Conservation (phyloP, 2,888 invertebrate genomes). For the Drosophila anomelani region DNA sequence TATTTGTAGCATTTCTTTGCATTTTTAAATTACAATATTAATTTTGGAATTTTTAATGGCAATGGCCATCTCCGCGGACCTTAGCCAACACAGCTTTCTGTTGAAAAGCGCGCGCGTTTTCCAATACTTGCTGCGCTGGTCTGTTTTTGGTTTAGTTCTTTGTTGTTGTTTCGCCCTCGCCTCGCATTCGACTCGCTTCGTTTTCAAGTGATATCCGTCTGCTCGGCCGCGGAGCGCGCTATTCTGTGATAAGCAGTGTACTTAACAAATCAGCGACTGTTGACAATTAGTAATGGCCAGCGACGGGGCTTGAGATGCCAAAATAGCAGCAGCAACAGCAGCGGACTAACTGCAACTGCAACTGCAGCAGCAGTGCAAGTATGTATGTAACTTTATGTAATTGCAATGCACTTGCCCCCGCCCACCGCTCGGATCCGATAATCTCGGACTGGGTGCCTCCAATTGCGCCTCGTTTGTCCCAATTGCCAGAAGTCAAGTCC, state of each 20-base stretch:
- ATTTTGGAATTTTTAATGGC: not conserved
- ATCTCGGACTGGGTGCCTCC: constrained; percentile 61
- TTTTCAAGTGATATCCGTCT: constrained; percentile 25
- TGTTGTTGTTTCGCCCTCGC: constrained; percentile 37
- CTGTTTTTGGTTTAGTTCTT: constrained; percentile 26
- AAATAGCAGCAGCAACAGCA: constrained; percentile 15
- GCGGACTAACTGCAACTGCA: constrained; percentile 19
- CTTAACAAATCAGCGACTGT: constrained; percentile 64
- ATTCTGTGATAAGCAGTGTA: constrained; percentile 73
- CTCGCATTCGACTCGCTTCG: constrained; percentile 22
- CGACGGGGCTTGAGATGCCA: constrained; percentile 26
- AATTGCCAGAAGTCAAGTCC: constrained; percentile 35
- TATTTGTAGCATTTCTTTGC: no score
- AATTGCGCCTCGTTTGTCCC: constrained; percentile 51
- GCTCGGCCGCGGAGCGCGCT: constrained; percentile 32
- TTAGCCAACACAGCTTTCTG: not conserved
- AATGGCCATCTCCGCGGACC: no score
- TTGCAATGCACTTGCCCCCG: constrained; percentile 62
- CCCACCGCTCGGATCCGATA: constrained; percentile 24
- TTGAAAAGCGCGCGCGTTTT: constrained; percentile 7
- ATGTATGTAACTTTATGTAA: constrained; percentile 70
- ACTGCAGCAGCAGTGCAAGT: constrained; percentile 30
- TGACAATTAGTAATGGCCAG: constrained; percentile 62
- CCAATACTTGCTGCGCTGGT: constrained; percentile 11
- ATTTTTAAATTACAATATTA: not conserved